These are phyloP conservation scores for Syngnathus scovelli DNA, from an alignment of 2,113 vertebrate genomes.

Conservation along the genomic window DNA sequence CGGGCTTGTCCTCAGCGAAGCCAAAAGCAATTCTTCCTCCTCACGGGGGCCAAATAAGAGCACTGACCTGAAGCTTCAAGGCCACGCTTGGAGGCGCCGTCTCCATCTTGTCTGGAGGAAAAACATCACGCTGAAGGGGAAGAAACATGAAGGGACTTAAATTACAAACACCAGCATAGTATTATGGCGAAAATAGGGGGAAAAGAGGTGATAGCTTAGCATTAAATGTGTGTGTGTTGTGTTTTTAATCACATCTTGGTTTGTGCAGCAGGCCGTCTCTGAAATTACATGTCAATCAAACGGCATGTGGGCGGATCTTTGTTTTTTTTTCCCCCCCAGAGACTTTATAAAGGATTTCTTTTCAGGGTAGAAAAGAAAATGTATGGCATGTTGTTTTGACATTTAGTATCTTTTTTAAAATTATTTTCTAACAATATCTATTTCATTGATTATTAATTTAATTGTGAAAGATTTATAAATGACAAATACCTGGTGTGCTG, in stretches of 20 bases:
- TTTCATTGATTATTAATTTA: no score
- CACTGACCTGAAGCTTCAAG: slow-evolving; percentile 56
- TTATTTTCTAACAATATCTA: background rate
- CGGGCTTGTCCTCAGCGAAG: slow-evolving; percentile 43
- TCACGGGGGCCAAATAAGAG: slow-evolving; percentile 55
- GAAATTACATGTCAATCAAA: slow-evolving; percentile 41
- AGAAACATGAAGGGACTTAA: slow-evolving; percentile 11
- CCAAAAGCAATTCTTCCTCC: slow-evolving; percentile 63
- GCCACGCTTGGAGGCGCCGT: slow-evolving; percentile 42
- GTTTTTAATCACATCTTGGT: slow-evolving; percentile 10
- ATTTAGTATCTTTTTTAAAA: background rate
- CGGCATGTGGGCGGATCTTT: slow-evolving; percentile 11
- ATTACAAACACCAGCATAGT: slow-evolving; percentile 4
- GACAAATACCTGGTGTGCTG: no score
- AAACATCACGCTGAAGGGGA: slow-evolving; percentile 12
- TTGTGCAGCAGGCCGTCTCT: slow-evolving; percentile 19
- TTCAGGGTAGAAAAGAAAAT: background rate
- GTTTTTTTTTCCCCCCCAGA: slow-evolving; percentile 1
- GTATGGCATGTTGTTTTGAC: no score
- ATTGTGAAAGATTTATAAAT: no score
- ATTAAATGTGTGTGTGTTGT: background rate
- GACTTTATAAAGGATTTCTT: background rate
- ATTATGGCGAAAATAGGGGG: background rate
- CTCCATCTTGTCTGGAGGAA: slow-evolving; percentile 23
- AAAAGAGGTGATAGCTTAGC: slow-evolving; percentile 13